Percentiles rank a stretch among this genome's conserved stretches.
Evolutionary conservation across 2,888 invertebrate species (phyloP).

Genomic region (Nemoura dubitans): DNA sequence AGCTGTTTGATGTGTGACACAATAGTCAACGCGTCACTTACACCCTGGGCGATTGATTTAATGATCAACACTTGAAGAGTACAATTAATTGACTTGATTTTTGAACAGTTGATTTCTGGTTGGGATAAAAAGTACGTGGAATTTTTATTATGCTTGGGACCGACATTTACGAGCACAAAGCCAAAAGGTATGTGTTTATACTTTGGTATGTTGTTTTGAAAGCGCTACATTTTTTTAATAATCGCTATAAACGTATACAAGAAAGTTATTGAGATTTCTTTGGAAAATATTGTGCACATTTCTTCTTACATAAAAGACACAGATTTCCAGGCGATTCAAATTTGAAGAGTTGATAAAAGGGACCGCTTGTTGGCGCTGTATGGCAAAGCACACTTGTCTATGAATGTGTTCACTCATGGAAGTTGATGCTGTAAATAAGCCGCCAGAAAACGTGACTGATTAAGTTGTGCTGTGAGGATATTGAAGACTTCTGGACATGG

Average conservation of each 20-base stretch:
- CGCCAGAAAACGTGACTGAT: conserved; percentile 13
- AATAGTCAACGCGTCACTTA: background rate
- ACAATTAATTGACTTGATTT: background rate
- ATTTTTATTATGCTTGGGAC: background rate
- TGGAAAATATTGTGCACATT: too few relatives aligned
- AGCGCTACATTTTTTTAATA: too few relatives aligned
- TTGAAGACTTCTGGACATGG: background rate
- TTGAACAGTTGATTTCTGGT: background rate
- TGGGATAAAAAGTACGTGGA: background rate
- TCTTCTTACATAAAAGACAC: too few relatives aligned
- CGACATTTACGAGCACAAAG: too few relatives aligned
- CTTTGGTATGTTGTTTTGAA: too few relatives aligned
- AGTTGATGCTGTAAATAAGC: background rate
- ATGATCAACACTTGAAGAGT: background rate
- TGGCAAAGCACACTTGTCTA: too few relatives aligned
- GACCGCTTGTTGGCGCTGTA: too few relatives aligned
- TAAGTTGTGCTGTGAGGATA: conserved; percentile 3
- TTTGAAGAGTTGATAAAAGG: too few relatives aligned
- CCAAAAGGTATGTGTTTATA: too few relatives aligned
- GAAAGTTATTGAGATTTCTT: too few relatives aligned
- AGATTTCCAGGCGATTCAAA: too few relatives aligned
- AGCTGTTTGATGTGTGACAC: background rate
- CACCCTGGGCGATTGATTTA: background rate
- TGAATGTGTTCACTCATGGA: background rate
- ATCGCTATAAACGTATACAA: too few relatives aligned